These are phyloP conservation scores for Agriopis aurantiaria DNA, from an alignment of 2,888 invertebrate species.

Conservation along the genomic window DNA sequence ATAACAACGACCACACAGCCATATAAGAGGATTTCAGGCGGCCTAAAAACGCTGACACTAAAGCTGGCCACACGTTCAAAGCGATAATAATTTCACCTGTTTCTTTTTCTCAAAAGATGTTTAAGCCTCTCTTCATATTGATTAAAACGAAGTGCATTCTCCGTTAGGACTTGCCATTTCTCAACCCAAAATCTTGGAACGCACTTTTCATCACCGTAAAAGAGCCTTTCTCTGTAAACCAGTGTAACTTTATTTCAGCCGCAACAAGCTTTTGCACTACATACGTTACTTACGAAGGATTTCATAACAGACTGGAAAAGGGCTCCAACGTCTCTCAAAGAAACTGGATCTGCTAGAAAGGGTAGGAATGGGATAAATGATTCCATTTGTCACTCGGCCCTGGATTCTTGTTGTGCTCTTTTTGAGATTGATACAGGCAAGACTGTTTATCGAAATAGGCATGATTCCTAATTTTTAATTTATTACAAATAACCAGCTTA, in stretches of 20 bases:
- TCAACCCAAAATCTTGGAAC: constrained; percentile 11
- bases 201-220: constrained; percentile 26
- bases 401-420: constrained; percentile 32
- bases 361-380: constrained; percentile 40
- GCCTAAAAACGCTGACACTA: too few species aligned
- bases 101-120: background rate
- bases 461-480: too few species aligned
- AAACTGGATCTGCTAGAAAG: constrained; percentile 38
- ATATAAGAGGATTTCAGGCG: too few species aligned
- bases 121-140: background rate
- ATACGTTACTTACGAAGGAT: constrained; percentile 25
- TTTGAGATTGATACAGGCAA: constrained; percentile 23
- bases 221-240: constrained; percentile 12
- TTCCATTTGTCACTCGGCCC: constrained; percentile 39
- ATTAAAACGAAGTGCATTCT: constrained; percentile 15
- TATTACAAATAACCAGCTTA: too few species aligned
- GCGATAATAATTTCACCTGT: background rate
- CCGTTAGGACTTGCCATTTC: background rate
- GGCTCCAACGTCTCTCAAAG: constrained; percentile 32
- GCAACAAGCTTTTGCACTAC: constrained; percentile 40
- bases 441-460: constrained; percentile 13
- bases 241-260: constrained; percentile 25
- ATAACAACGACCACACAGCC: too few species aligned
- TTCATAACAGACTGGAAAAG: constrained; percentile 23
- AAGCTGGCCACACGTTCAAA: too few species aligned